Base-by-base conservation (phyloP, 2,113 vertebrate genomes). In the Myodes glareolus region DNA sequence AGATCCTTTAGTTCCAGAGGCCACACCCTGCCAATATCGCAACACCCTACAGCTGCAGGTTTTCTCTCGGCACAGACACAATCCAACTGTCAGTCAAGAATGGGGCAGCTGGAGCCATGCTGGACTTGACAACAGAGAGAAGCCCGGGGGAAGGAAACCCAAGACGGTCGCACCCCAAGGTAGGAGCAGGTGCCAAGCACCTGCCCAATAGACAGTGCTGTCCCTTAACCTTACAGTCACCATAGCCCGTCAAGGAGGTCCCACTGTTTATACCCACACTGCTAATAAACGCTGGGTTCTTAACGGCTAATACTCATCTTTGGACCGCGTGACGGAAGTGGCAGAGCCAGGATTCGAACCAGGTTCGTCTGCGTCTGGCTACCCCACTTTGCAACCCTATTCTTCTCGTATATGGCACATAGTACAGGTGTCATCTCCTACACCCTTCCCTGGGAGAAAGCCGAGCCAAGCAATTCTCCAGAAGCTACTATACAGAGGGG, bases 341-440 rank as follows among this genome's bases (percentile, higher is more conserved):
- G 61, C 42, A 11, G 31, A 47, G 82, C 5, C 63, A 23, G 76
- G 63, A 82, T 50, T 4, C 16, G 67, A 81, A 77, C n/a, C 29
- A 23, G 67, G 47, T 65, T 7, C 3, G 3, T 19, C 47, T 55
- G 84, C 10, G 92, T 63, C 47, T 29, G 3, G 36, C 88, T 63
- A 25, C 27, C 25, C 39, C 14, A 45, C 2, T 33, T 47, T 23
- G 47, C 73, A 25, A 67, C 50, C 25, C 10, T 16, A 5, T 33
- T 21, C n/a, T 65, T 33, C 39, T 31, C 5, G 6, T 1, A 4
- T 16, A 33, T 55, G 14, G 1, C 13, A 3, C 23, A n/a, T 16
- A 67, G 65, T 7, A 19, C 89, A 25, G 25, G 19, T 47, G 50
- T 13, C 1, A 33, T 84, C 85, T 92, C 78, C 70, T 19, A 70